These are phyloP conservation scores for Dendrocopos noguchii DNA, from an alignment of 2,113 vertebrate genomes.

Conservation along the genomic window DNA sequence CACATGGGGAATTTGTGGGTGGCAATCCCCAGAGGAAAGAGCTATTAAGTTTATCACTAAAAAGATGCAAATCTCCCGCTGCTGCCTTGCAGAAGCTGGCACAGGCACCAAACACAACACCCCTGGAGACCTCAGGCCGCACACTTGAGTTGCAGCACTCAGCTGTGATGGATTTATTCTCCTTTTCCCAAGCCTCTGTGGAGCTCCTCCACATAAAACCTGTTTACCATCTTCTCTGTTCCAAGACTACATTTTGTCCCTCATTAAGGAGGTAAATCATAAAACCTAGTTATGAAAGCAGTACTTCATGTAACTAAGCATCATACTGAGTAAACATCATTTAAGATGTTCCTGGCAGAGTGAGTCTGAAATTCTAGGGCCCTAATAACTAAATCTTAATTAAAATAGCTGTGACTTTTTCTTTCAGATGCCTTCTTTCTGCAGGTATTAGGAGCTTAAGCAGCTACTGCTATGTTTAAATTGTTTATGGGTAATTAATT, in stretches of 20 bases:
- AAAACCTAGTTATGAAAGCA: conserved; percentile 36
- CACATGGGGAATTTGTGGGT: not conserved
- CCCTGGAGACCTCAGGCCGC: not conserved
- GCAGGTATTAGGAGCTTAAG: not conserved
- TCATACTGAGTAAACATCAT: conserved; percentile 4
- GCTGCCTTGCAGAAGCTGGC: not conserved
- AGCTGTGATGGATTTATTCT: not conserved
- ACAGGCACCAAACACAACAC: accelerated
- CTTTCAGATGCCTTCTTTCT: not conserved
- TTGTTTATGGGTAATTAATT: not conserved
- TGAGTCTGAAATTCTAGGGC: not conserved
- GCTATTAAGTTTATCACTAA: not conserved
- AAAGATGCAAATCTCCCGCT: accelerated
- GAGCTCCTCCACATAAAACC: not conserved
- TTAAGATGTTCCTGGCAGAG: not conserved
- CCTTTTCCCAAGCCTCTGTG: not conserved
- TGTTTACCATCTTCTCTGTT: not conserved
- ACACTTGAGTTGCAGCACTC: not conserved
- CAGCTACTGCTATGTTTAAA: not conserved
- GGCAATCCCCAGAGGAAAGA: not conserved
- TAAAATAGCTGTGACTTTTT: conserved; percentile 27
- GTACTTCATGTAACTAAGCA: conserved; percentile 23
- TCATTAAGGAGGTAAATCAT: conserved; percentile 53
- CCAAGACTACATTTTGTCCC: not conserved
- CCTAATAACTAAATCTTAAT: conserved; percentile 1